phyloP scores from a whole-genome alignment of 1,140 invertebrate genomes.

The Pseudomyrmex flavicornis region DNA sequence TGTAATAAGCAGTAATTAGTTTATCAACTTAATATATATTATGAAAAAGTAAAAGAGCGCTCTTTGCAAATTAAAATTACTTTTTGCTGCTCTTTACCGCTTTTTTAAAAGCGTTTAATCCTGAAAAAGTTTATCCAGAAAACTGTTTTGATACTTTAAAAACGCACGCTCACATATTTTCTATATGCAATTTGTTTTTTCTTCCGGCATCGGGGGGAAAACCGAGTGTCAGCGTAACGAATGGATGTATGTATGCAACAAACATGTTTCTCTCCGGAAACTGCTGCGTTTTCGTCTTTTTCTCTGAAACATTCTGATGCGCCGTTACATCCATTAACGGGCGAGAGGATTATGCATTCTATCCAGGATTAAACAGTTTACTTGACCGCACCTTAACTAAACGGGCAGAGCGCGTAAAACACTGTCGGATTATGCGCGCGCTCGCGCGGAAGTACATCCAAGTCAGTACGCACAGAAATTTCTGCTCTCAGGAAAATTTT shows the following conservation, averaged over 20 bases:
- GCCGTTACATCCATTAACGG: neutral
- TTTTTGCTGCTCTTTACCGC: neutral
- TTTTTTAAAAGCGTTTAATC: slow-evolving; percentile 6
- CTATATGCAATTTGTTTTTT: slow-evolving; percentile 16
- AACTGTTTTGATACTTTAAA: neutral
- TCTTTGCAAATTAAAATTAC: neutral
- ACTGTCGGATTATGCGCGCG: neutral
- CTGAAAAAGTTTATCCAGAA: neutral
- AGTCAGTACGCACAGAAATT: slow-evolving; percentile 1
- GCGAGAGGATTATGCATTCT: slow-evolving; percentile 1
- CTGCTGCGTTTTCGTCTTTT: neutral
- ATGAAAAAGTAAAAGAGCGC: neutral
- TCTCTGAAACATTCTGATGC: neutral
- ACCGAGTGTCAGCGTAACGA: neutral
- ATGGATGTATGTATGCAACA: neutral
- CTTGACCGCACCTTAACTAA: neutral
- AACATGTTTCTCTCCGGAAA: slow-evolving; percentile 6
- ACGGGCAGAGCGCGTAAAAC: neutral
- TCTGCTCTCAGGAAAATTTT: neutral
- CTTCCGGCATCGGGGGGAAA: neutral
- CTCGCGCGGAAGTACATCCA: neutral
- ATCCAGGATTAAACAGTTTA: slow-evolving; percentile 23
- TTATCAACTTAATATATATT: neutral
- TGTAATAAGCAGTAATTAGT: neutral
- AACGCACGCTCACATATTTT: too few species aligned